Conservation (phyloP, 2,113 vertebrate species). For the Gallinago jamesoni region DNA sequence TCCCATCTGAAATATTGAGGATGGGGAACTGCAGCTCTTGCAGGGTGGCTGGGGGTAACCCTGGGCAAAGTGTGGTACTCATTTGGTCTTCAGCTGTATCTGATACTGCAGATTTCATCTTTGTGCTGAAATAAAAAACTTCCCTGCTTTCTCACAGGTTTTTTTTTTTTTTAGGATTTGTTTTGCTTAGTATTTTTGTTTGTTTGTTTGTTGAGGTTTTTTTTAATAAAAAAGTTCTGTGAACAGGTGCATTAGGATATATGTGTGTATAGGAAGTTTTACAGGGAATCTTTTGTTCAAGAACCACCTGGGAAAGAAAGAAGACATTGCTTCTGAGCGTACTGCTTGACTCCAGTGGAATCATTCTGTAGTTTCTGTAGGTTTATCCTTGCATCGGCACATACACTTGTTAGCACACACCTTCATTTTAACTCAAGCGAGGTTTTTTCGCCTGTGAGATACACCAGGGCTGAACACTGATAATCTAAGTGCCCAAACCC, state of each 20-base stretch:
- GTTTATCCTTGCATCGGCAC: background rate
- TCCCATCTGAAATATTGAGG: background rate
- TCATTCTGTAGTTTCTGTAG: background rate
- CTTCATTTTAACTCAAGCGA: background rate
- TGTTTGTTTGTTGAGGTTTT: too few relatives aligned
- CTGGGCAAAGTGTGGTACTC: fast-evolving
- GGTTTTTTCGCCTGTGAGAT: background rate
- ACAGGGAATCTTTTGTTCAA: background rate
- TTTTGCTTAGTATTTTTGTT: too few relatives aligned
- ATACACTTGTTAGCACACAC: background rate
- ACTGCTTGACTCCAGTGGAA: background rate
- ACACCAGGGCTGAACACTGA: background rate
- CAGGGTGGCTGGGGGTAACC: background rate
- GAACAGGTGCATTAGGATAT: background rate
- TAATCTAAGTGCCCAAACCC: background rate
- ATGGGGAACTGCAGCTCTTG: background rate
- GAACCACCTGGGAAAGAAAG: background rate
- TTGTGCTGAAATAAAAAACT: background rate
- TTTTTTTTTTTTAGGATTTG: background rate
- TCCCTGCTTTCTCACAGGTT: background rate
- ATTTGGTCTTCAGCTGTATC: background rate
- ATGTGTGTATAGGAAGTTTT: background rate
- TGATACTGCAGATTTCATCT: background rate
- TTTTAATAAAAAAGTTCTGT: background rate
- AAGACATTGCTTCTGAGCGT: background rate